Conservation (phyloP, 2,797 vertebrate species). For the Neopelma chrysocephalum region DNA sequence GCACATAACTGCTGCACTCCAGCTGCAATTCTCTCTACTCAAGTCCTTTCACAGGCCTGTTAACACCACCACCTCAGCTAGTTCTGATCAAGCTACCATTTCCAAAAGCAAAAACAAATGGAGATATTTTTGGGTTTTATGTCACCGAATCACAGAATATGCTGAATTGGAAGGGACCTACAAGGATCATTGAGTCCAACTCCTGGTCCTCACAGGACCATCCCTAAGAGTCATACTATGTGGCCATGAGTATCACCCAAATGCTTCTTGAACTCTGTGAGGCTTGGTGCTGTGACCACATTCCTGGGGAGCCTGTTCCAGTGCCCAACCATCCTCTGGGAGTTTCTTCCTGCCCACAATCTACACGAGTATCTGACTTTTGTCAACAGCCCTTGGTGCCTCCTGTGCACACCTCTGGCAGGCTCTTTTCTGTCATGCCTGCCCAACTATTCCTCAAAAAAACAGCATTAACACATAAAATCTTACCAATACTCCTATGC, state of each 20-base stretch:
- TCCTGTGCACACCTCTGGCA: not conserved
- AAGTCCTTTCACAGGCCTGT: not conserved
- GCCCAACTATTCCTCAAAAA: not conserved
- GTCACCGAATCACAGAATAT: not conserved
- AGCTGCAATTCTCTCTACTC: not conserved
- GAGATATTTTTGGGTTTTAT: not conserved
- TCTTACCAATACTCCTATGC: not conserved
- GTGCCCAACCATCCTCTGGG: not conserved
- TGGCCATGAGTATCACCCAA: too few relatives aligned
- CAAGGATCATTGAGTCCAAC: not conserved
- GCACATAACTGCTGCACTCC: not conserved
- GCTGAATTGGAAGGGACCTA: not conserved
- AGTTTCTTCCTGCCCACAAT: not conserved
- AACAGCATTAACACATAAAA: not conserved
- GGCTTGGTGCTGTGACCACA: not conserved
- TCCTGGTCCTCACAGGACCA: not conserved
- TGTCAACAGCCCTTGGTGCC: not conserved
- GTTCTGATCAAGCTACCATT: not conserved
- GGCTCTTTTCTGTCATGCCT: not conserved
- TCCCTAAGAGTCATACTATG: not conserved
- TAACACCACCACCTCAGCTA: not conserved
- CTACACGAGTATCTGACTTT: not conserved
- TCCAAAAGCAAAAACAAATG: not conserved
- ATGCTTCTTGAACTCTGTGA: not conserved
- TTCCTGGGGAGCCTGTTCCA: too few relatives aligned